Evolutionary conservation across 2,797 vertebrate species (phyloP).

Genomic region (Myiotriccus ornatus): DNA sequence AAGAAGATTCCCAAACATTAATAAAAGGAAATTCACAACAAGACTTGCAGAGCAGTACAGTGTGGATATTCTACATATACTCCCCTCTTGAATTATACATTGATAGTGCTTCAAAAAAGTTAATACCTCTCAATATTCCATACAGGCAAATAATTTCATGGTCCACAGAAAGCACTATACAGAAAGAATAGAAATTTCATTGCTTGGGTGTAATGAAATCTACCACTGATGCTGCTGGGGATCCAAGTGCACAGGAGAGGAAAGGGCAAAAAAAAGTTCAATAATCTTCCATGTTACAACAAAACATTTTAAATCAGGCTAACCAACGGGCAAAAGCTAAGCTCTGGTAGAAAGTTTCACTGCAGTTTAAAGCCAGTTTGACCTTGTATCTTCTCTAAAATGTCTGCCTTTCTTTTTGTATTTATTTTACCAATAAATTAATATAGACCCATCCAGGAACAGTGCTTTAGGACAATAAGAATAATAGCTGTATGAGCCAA

Average conservation of each 20-base stretch:
- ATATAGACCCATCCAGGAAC: background rate
- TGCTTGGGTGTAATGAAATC: conserved; percentile 35
- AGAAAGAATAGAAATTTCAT: conserved; percentile 30
- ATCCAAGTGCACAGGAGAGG: background rate
- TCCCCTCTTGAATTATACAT: conserved; percentile 7
- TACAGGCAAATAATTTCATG: conserved; percentile 25
- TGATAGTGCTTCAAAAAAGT: background rate
- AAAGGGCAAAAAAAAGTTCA: background rate
- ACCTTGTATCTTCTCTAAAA: background rate
- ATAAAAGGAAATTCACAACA: background rate
- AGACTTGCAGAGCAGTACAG: background rate
- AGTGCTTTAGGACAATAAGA: background rate
- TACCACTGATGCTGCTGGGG: background rate
- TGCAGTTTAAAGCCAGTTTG: background rate
- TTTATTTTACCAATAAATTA: background rate
- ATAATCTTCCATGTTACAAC: background rate
- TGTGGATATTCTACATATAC: background rate
- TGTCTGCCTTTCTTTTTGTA: background rate
- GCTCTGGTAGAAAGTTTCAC: background rate
- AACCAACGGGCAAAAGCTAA: background rate
- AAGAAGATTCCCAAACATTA: background rate
- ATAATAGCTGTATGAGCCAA: background rate
- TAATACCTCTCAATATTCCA: conserved; percentile 13
- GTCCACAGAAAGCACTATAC: conserved; percentile 8
- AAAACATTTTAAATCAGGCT: conserved; percentile 1